Evolutionary conservation across 2,888 invertebrate genomes (phyloP), one percentile per base, ranked within the genome.

Genomic region (Cataglyphis cursor): DNA sequence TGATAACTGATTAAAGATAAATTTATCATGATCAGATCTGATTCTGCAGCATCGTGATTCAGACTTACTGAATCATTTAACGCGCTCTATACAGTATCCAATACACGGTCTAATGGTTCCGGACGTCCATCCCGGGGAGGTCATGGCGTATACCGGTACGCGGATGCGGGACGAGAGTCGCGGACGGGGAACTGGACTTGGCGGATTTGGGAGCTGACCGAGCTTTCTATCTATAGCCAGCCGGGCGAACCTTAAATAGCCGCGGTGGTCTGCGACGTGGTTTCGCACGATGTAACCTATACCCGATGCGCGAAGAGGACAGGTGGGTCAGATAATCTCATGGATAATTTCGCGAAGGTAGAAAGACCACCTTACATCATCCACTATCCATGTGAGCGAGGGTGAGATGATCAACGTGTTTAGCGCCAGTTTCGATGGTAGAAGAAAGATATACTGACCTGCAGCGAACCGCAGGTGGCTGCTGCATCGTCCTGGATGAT

Each of bases 401-500:
- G n/a, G n/a, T 62, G 28, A 21, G 18, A 24, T 21, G 28, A 5
- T n/a, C 31, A 44, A 15, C 12, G 38, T n/a, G 28, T 44, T 28
- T 38, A 41, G 31, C 28, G 57, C 44, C 59, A 44, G 41, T 44
- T n/a, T 44, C 41, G 21, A 57, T 12, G n/a, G 12, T 41, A n/a
- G 21, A 57, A 48, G 35, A 51, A 51, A 51, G n/a, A 24, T 59
- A 73, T 88, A 91, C 93, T 93, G 89, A 93, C 93, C 93, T 92
- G 91, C 92, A 92, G 81, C 86, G 85, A 75, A 89, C 85, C 83
- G 88, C 90, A 89, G 92, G 89, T 85, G 93, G 92, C 84, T 93
- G 94, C 76, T 92, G 91, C 90, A 96, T 95, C 94, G 96, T 96
- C 91, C 96, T 96, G 73, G 97, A 97, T n/a, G 96, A 95, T 84